phyloP scores from a whole-genome alignment of 2,888 invertebrate genomes.

The Acleris emargana region DNA sequence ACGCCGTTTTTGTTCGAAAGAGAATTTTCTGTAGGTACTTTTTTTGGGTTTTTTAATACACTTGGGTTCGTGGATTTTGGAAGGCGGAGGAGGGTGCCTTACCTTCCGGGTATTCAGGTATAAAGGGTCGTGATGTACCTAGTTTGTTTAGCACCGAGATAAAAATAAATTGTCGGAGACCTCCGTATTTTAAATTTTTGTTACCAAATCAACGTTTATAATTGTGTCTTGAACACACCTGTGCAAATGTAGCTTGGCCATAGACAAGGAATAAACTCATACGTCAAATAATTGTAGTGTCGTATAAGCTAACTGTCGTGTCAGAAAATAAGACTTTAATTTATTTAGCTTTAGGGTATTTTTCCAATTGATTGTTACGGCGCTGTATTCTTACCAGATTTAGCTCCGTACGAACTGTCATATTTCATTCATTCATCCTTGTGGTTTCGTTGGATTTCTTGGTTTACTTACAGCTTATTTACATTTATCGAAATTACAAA shows the following conservation, averaged over 20 bases:
- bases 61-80: too few species aligned
- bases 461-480: constrained; percentile 36
- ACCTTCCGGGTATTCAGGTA: too few species aligned
- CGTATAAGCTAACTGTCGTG: neutral
- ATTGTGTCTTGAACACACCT: constrained; percentile 1
- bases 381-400: neutral
- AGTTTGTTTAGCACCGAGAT: too few species aligned
- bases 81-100: too few species aligned
- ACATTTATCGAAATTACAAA: constrained; percentile 36
- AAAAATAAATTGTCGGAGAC: too few species aligned
- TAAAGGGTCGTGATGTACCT: too few species aligned
- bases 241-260: constrained; percentile 12
- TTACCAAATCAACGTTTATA: neutral
- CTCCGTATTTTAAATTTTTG: too few species aligned
- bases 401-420: constrained; percentile 33
- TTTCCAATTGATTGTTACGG: constrained; percentile 11
- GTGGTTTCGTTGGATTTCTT: constrained; percentile 36
- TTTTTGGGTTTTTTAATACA: too few species aligned
- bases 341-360: too few species aligned
- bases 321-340: neutral
- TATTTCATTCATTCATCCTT: constrained; percentile 37
- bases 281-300: neutral
- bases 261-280: constrained; percentile 21
- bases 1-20: too few species aligned
- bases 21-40: too few species aligned